Base-by-base conservation (phyloP, 2,888 invertebrate genomes). In the Drosophila robusta region DNA sequence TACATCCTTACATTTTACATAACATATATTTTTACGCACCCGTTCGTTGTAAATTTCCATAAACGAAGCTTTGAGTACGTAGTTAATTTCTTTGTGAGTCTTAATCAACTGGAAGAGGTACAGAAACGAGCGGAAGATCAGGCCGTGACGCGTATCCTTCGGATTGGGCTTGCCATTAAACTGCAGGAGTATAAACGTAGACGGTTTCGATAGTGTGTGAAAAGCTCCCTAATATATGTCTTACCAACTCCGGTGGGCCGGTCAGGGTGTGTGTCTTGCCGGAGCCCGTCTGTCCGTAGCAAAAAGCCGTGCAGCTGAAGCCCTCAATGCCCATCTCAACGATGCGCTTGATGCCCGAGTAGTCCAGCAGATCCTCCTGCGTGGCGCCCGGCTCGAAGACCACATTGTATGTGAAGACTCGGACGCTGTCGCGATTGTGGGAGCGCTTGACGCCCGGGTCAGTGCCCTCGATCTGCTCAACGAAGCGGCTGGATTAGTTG, bases 31-130 rank as follows among this genome's bases (percentile, higher is more conserved):
- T 9, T 22, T 6, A 83, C 92, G 92, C 92, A 98, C 98, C 95
- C 98, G 98, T 93, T 98, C 98, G 91, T 98, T 98, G 92, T 98
- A 98, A 77, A 98, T 98, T 93, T 98, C 98, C 87, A 98, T 93
- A 92, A 98, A 98, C 66, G 98, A 98, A 6, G 98, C 98, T 90
- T 97, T 97, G 55, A 98, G 93, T 60, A 97, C 94, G 91, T 96
- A 98, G 91, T 97, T 95, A 73, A 95, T 94, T 69, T 96, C 96
- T 9, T 96, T 95, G 68, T 95, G 94, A 84, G 96, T 95, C 86
- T 95, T 95, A 72, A 98, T 95, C 85, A 96, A 94, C 87, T 96
- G 94, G 93, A 97, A 98, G 83, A 98, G 94, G 93, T 98, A 96
- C 84, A 97, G 94, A 93, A 98, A 98, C 4, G 98, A 96, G 7